Base-by-base conservation (phyloP, 2,797 vertebrate species). In the Calcarius lapponicus region DNA sequence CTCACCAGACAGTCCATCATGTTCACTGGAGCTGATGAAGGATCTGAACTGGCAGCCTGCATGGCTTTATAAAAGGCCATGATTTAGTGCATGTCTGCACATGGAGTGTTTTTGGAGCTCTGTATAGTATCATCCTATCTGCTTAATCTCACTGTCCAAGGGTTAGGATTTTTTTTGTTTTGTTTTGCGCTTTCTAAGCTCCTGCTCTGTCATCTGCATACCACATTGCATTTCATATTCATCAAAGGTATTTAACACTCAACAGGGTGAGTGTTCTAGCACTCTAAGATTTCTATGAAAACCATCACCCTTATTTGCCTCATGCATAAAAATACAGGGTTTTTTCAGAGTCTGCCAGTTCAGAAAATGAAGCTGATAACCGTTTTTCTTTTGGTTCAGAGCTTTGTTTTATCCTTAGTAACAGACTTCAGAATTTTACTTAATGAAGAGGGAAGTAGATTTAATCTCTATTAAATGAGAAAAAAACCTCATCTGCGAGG, bases 91-190 rank as follows among this genome's bases (percentile, higher is more conserved):
- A 43, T 93, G 93, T 89, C 91, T 0, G 4, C 88, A 90, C 67
- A 80, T 87, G 65, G 43, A 94, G 90, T 42, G 32, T 80, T 78
- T 94, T 87, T 9, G 2, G 88, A 88, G 94, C 57, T 92, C 96
- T 97, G 96, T 58, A 48, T n/a, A 95, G 78, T 48, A 74, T 97
- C 54, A 87, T 90, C 76, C 67, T 90, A 93, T 81, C 84, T 96
- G 86, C 67, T 96, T 95, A 88, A 96, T 96, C 95, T 97, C 92
- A 94, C 51, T 88, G 91, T 96, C 74, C 54, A 62, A 80, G 69
- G 14, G 61, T 80, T 84, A 67, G 86, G 69, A 80, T 88, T 80
- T 88, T 90, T 94, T 93, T 90, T 87, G 76, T 60, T 95, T 95
- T 90, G 88, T 93, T 96, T 93, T 95, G 86, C 31, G 13, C 74